A percentile compares a stretch with the other conserved stretches of the same genome.
Conservation (phyloP, 2,888 invertebrate species). For the Chalcosyrphus nemorum region DNA sequence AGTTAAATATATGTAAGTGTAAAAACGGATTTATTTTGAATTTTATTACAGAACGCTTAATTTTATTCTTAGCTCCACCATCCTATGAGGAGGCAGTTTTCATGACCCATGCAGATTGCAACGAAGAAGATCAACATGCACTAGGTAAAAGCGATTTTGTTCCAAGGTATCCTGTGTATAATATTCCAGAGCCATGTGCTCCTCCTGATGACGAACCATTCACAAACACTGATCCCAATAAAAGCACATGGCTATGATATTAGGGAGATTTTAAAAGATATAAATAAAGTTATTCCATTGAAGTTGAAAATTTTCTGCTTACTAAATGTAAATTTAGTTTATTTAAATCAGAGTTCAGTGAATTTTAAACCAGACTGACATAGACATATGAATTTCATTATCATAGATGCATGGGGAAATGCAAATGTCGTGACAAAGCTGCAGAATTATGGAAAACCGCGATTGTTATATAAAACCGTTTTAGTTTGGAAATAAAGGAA, state of each 20-base stretch:
- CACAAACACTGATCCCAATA: slow-evolving; percentile 61
- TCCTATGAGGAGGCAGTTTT: slow-evolving; percentile 78
- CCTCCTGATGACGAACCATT: slow-evolving; percentile 47
- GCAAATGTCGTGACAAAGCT: too few species aligned
- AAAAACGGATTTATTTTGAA: neutral
- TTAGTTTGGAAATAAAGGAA: too few species aligned
- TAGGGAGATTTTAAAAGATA: neutral
- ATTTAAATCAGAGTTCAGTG: too few species aligned
- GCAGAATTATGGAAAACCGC: too few species aligned
- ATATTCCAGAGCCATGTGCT: slow-evolving; percentile 74
- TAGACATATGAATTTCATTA: too few species aligned
- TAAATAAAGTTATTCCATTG: too few species aligned
- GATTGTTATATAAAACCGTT: too few species aligned
- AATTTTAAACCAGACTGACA: too few species aligned
- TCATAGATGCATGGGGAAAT: too few species aligned
- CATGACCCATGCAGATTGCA: slow-evolving; percentile 74
- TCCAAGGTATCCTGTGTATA: slow-evolving; percentile 80
- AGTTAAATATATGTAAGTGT: slow-evolving; percentile 49
- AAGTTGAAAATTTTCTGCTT: too few species aligned
- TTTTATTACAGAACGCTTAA: neutral
- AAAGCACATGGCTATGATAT: slow-evolving; percentile 74
- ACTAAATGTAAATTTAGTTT: too few species aligned
- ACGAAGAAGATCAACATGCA: slow-evolving; percentile 75
- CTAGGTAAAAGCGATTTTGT: slow-evolving; percentile 78
- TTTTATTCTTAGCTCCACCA: slow-evolving; percentile 77